A percentile compares a stretch with the other conserved stretches of the same genome.
Evolutionary conservation across 2,797 vertebrate genomes (phyloP).

Genomic region (Loris lydekkerianus): DNA sequence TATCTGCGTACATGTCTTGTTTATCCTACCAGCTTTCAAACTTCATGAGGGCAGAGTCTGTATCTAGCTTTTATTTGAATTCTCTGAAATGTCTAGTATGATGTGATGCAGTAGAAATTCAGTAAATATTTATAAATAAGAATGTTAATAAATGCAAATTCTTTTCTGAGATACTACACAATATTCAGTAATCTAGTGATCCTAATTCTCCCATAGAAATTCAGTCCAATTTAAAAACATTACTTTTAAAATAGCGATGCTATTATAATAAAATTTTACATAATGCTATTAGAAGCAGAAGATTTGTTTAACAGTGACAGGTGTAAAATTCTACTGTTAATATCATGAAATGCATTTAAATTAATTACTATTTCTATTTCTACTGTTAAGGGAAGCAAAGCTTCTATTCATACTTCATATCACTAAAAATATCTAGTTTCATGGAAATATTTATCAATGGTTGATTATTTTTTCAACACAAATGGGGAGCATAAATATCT

Average conservation of each 20-base stretch:
- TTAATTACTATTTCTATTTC: slow-evolving; percentile 53
- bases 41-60: not conserved
- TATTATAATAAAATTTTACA: slow-evolving; percentile 29
- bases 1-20: not conserved
- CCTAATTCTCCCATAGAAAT: slow-evolving; percentile 26
- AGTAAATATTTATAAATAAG: slow-evolving; percentile 53
- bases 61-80: not conserved
- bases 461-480: slow-evolving; percentile 7
- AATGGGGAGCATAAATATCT: not conserved
- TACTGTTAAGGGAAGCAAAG: slow-evolving; percentile 6
- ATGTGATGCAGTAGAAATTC: not conserved
- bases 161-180: not conserved
- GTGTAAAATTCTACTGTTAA: not conserved
- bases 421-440: slow-evolving; percentile 22
- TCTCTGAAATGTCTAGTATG: not conserved
- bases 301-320: slow-evolving; percentile 1
- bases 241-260: slow-evolving; percentile 20
- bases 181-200: slow-evolving; percentile 9
- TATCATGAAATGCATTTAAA: slow-evolving; percentile 10
- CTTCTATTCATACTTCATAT: not conserved
- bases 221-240: slow-evolving; percentile 23
- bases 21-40: slow-evolving; percentile 16
- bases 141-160: not conserved
- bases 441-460: slow-evolving; percentile 53
- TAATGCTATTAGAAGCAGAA: slow-evolving; percentile 9